Conservation (phyloP, 2,888 invertebrate genomes). For the Protula sp. region DNA sequence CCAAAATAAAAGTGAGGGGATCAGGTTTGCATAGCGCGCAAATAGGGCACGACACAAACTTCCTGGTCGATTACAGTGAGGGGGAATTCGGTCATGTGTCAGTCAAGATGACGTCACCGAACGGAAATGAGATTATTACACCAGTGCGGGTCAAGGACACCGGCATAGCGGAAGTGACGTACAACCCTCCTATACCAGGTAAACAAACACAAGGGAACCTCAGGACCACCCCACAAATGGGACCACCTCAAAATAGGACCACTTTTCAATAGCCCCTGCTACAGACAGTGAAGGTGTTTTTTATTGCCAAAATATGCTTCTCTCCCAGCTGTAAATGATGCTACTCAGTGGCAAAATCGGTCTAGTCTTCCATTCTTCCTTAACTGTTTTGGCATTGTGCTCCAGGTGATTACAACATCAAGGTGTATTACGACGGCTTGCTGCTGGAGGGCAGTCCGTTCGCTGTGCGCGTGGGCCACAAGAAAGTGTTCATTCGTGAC, state of each 20-base stretch:
- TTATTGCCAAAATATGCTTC: too few species aligned
- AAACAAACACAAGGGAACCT: too few species aligned
- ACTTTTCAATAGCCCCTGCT: too few species aligned
- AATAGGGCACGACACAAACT: neutral
- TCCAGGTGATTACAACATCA: conserved; percentile 14
- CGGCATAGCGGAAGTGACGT: neutral
- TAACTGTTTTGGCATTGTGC: neutral
- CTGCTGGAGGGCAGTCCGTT: conserved; percentile 12
- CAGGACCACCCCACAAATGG: too few species aligned
- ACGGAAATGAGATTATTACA: neutral
- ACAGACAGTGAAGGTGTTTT: too few species aligned
- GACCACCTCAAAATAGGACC: too few species aligned
- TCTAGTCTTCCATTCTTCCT: neutral
- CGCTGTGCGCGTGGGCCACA: conserved; percentile 1
- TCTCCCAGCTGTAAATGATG: too few species aligned
- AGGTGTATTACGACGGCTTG: conserved; percentile 8
- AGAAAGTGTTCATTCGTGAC: conserved; percentile 6
- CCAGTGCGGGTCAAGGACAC: neutral
- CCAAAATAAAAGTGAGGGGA: conserved; percentile 2
- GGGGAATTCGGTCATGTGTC: neutral
- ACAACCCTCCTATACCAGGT: neutral
- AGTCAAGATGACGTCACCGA: neutral
- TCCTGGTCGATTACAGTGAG: neutral
- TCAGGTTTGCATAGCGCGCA: neutral
- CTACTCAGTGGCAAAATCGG: too few species aligned